Evolutionary conservation across 2,888 invertebrate species (phyloP).

Genomic region (Linnaemya vulpina): DNA sequence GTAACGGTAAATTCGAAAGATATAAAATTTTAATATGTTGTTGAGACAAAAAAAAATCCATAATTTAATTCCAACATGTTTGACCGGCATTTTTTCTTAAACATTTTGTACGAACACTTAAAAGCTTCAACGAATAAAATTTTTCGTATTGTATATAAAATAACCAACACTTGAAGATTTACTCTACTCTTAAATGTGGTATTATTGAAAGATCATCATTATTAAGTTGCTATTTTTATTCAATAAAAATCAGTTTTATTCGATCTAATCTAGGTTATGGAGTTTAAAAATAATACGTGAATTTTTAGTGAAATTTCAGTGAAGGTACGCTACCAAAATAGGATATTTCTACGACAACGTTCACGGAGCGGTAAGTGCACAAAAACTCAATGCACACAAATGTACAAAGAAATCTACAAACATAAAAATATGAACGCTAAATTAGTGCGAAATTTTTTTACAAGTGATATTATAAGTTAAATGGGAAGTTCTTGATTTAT

Average conservation of each 20-base stretch:
- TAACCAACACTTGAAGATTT: not conserved
- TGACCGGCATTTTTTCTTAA: not conserved
- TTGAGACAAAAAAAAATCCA: not conserved
- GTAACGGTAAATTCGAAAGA: conserved; percentile 32
- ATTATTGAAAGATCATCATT: not conserved
- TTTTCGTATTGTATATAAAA: conserved; percentile 13
- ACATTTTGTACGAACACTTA: not conserved
- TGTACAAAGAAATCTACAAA: not conserved
- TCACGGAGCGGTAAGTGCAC: not conserved
- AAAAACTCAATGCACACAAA: not conserved
- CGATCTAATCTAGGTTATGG: not conserved
- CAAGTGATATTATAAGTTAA: not conserved
- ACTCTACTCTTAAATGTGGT: not conserved
- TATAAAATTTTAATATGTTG: conserved; percentile 28
- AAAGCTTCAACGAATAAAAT: not conserved
- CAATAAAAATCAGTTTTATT: not conserved
- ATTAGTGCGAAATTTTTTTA: not conserved
- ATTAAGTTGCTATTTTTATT: not conserved
- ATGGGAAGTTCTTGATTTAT: not conserved
- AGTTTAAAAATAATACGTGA: not conserved
- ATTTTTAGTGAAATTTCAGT: conserved; percentile 14
- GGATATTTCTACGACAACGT: not conserved
- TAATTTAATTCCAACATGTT: conserved; percentile 10
- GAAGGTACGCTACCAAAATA: not conserved
- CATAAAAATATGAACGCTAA: not conserved